Conservation (phyloP, 2,888 invertebrate genomes). For the Acanthosepion lycidas region DNA sequence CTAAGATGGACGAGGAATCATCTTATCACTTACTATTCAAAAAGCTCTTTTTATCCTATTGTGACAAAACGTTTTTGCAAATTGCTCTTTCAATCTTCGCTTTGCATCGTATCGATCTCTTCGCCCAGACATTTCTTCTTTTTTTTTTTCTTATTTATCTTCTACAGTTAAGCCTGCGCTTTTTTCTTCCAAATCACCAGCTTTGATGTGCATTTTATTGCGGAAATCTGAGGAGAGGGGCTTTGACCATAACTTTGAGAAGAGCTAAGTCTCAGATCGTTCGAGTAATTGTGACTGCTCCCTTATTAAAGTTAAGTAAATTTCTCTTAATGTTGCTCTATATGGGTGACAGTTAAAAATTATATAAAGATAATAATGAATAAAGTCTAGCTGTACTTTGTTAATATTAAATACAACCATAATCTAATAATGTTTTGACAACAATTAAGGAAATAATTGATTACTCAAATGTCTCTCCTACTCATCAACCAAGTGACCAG, state of each 20-base stretch:
- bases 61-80: slow-evolving; percentile 13
- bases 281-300: neutral
- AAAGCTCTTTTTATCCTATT: slow-evolving; percentile 33
- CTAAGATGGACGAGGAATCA: slow-evolving; percentile 20
- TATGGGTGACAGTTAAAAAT: neutral
- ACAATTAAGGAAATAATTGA: too few relatives aligned
- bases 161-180: neutral
- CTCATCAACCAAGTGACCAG: too few relatives aligned
- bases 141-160: neutral
- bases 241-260: neutral
- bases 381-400: too few relatives aligned
- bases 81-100: slow-evolving; percentile 20
- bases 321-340: neutral
- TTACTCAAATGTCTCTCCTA: too few relatives aligned
- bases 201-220: neutral
- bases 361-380: too few relatives aligned
- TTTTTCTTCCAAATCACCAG: neutral
- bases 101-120: neutral
- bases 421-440: too few relatives aligned
- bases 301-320: neutral
- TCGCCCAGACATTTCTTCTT: neutral
- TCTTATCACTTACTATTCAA: neutral
- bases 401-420: too few relatives aligned
- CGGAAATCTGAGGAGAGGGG: neutral
- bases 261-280: neutral